Evolutionary conservation across 2,888 invertebrate species (phyloP).

Genomic region (Labia minor): DNA sequence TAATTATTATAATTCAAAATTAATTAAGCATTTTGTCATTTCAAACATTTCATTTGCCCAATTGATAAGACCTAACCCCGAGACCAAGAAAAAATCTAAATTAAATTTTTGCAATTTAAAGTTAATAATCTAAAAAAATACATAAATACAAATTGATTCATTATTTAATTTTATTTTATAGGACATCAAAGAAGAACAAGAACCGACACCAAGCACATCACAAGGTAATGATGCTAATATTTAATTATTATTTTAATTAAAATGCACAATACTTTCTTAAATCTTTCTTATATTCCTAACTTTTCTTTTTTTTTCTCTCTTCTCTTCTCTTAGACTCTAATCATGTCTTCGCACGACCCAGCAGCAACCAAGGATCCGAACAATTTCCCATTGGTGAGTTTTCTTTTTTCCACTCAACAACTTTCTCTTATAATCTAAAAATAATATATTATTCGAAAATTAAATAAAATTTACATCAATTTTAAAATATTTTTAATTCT

Average conservation of each 20-base stretch:
- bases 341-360: constrained; percentile 22
- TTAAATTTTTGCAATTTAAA: no score
- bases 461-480: background rate
- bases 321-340: constrained; percentile 20
- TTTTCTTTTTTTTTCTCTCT: background rate
- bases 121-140: no score
- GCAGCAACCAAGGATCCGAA: constrained; percentile 21
- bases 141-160: no score
- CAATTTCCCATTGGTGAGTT: constrained; percentile 24
- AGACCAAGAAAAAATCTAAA: no score
- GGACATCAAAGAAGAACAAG: constrained; percentile 36
- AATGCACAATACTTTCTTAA: no score
- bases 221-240: constrained; percentile 25
- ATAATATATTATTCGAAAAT: background rate
- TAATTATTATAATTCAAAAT: no score
- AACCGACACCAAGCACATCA: constrained; percentile 38
- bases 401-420: background rate
- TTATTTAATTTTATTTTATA: constrained; percentile 17
- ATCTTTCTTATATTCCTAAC: constrained; percentile 20
- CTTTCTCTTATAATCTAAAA: background rate
- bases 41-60: no score
- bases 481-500: background rate
- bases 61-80: no score
- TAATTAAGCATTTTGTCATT: no score
- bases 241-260: constrained; percentile 4